Conservation (phyloP, 2,797 vertebrate genomes). For the Babyrousa celebensis region DNA sequence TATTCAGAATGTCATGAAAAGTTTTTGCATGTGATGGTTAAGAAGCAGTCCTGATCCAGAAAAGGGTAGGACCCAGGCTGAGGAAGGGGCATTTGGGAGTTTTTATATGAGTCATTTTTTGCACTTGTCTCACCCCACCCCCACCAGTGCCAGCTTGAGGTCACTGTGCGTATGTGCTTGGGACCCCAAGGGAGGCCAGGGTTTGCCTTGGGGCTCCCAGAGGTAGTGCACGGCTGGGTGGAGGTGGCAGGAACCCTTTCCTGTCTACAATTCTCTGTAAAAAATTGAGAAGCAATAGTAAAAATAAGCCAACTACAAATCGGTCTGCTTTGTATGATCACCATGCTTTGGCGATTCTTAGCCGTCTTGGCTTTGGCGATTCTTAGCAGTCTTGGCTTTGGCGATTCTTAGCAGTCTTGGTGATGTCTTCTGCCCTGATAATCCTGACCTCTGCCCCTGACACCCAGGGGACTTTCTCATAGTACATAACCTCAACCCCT, state of each 20-base stretch:
- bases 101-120: neutral
- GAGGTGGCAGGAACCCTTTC: neutral
- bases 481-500: neutral
- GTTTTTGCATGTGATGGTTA: neutral
- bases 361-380: neutral
- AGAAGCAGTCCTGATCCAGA: neutral
- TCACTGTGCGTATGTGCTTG: neutral
- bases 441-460: neutral
- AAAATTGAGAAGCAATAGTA: neutral
- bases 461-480: neutral
- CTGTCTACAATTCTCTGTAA: neutral
- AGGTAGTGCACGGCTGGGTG: neutral
- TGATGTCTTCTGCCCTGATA: neutral
- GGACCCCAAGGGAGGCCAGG: rapidly evolving
- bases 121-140: neutral
- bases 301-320: neutral
- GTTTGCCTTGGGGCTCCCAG: neutral
- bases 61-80: too few species aligned
- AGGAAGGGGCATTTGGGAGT: neutral
- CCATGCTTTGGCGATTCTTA: neutral
- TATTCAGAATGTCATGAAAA: neutral
- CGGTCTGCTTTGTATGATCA: neutral
- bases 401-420: neutral
- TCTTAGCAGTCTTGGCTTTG: too few species aligned
- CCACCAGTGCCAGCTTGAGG: neutral